Evolutionary conservation across 2,113 vertebrate genomes (phyloP), one percentile per base, ranked within the genome.

Genomic region (Scalopus aquaticus): DNA sequence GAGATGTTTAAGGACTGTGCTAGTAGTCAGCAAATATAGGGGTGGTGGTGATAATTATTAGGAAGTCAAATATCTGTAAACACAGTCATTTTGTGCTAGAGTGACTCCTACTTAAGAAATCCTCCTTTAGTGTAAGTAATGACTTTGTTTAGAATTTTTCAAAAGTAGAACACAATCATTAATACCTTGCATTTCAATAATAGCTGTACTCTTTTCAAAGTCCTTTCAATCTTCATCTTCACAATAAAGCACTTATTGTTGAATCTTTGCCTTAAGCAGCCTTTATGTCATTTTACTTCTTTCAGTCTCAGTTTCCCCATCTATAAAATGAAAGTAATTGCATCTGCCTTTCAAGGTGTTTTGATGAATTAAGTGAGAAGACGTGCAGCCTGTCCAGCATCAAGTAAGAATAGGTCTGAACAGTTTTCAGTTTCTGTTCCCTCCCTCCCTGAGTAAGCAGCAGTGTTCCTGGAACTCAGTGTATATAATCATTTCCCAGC

Each of bases 121-220:
- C 20, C 44, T 90, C 87, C 92, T 79, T 24, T 8, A 54, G 1
- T 39, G 3, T 92, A 93, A 86, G 82, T 82, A 74, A 62, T 82
- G 30, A 73, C 30, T 91, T 93, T 62, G 35, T 79, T 74, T 85
- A 74, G 56, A 39, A 56, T 60, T 96, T 91, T 96, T 82, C n/a
- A 74, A 78, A 93, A 74, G 65, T 72, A 70, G 69, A 91, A 44
- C 13, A 22, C 77, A 96, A 70, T 88, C 93, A 79, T 95, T 87
- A 83, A 49, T 28, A 46, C 11, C 67, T 49, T 44, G 70, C 58
- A 76, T 80, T 94, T 90, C 76, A 85, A 28, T 44, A 76, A 35
- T 74, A 79, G 35, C 22, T 88, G 5, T 84, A 22, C 84, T 89
- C 72, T 89, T 93, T 95, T 78, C 39, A 90, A 84, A 90, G 60